phyloP scores from a whole-genome alignment of 1,140 invertebrate species.

The Leptopilina boulardi region DNA sequence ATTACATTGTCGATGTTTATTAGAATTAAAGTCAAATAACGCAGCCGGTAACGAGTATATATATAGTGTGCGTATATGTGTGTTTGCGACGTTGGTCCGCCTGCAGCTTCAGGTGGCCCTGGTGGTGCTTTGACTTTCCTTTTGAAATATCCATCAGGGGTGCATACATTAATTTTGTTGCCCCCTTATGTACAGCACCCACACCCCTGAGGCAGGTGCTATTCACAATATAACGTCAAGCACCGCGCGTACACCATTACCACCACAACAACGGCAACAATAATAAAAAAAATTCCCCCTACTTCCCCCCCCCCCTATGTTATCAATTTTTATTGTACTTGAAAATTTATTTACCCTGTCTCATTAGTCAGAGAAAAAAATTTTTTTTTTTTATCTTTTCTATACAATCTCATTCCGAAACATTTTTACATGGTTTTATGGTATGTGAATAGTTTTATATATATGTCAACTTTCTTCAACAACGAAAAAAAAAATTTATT shows the following conservation, averaged over 20 bases:
- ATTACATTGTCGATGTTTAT: slow-evolving; percentile 53
- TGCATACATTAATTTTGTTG: slow-evolving; percentile 59
- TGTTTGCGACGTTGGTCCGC: slow-evolving; percentile 59
- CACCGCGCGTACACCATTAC: slow-evolving; percentile 7
- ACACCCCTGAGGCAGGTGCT: slow-evolving; percentile 59
- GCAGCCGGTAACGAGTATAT: slow-evolving; percentile 55
- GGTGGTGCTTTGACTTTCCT: slow-evolving; percentile 53
- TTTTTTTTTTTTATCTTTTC: too few species aligned
- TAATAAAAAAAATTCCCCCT: slow-evolving; percentile 27
- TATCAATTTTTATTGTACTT: too few species aligned
- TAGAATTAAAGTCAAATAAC: slow-evolving; percentile 52
- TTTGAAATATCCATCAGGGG: slow-evolving; percentile 53
- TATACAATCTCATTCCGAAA: too few species aligned
- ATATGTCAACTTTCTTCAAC: too few species aligned
- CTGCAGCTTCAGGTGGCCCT: slow-evolving; percentile 63
- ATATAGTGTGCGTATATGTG: too few species aligned
- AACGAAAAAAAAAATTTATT: too few species aligned
- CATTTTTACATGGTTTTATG: too few species aligned
- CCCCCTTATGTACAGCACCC: slow-evolving; percentile 58
- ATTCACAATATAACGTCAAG: slow-evolving; percentile 44
- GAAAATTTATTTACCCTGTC: too few species aligned
- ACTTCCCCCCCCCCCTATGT: too few species aligned
- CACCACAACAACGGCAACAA: too few species aligned
- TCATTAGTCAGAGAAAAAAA: too few species aligned
- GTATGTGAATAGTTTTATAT: too few species aligned